Base-by-base conservation (phyloP, 37 sponge, comb jelly and placozoan species). In the Hormiphora californensis region DNA sequence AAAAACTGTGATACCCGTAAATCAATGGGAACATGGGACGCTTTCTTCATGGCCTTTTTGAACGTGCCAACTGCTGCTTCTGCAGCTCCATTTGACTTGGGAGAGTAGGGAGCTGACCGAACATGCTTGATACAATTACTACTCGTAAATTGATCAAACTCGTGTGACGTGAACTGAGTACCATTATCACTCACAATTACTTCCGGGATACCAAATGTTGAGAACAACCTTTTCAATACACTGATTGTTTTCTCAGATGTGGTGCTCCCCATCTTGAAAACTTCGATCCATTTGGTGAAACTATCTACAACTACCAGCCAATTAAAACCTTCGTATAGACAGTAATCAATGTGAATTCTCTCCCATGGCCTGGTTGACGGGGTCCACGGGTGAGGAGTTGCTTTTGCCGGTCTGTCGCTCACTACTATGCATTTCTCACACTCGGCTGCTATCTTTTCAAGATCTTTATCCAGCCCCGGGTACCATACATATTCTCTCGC, bases 101-200 rank as follows among this genome's bases (percentile, higher is more conserved):
- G 89, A 53, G 78, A 59, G 54, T 88, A 78, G 0, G 85, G 59
- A 30, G 54, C 28, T 38, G 63, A 7, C 23, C 0, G 30, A 2
- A 88, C 31, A 39, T 78, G 85, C 21, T 78, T 88, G 0, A 88
- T 55, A n/a, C 85, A 55, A 33, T 88, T 88, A 2, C 9, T 25
- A 25, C 85, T 88, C 39, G 32, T 19, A 33, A 85, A 89, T 4
- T 11, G 0, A 25, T 40, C 39, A 3, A 85, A 85, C 44, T 85
- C 86, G 35, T 85, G 25, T 1, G 86, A 38, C 1, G 39, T 55
- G 39, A 89, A 85, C 63, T 89, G 89, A 0, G 89, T 62, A 4
- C 89, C 86, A 22, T 89, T 89, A 49, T 89, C 86, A 37, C 86
- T 49, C 11, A 89, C 86, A 0, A 89, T 8, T 43, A 17, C n/a